Conservation (phyloP, 2,797 vertebrate genomes). For the Sebastiscus tertius region DNA sequence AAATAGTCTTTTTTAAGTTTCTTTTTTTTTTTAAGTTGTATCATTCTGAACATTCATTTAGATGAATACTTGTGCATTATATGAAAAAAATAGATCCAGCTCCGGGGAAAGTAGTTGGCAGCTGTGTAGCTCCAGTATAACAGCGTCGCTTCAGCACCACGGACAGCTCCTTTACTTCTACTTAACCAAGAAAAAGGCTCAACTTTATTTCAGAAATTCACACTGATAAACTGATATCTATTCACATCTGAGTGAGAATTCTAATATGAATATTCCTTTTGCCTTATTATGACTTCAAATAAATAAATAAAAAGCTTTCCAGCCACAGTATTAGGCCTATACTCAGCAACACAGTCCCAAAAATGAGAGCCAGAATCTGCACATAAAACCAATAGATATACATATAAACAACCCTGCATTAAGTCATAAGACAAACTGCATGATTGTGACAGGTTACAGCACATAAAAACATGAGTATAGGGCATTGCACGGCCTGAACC, state of each 20-base stretch:
- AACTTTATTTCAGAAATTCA: constrained; percentile 26
- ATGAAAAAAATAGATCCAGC: background rate
- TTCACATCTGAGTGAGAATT: background rate
- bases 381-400: background rate
- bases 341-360: background rate
- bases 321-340: background rate
- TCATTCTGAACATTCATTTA: background rate
- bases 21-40: background rate
- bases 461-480: background rate
- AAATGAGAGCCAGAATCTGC: constrained; percentile 5
- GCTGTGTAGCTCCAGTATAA: constrained; percentile 15
- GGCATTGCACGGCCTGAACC: constrained; percentile 4
- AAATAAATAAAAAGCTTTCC: background rate
- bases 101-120: constrained; percentile 23
- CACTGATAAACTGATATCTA: background rate
- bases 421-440: background rate
- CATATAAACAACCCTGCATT: background rate
- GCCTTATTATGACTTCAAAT: background rate
- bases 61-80: background rate
- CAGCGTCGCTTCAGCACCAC: constrained; percentile 78
- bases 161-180: constrained; percentile 68
- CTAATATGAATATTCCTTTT: background rate
- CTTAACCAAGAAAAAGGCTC: background rate
- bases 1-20: background rate
- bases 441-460: background rate